Base-by-base conservation (phyloP, 2,888 invertebrate species). In the Plemyria rubiginata region DNA sequence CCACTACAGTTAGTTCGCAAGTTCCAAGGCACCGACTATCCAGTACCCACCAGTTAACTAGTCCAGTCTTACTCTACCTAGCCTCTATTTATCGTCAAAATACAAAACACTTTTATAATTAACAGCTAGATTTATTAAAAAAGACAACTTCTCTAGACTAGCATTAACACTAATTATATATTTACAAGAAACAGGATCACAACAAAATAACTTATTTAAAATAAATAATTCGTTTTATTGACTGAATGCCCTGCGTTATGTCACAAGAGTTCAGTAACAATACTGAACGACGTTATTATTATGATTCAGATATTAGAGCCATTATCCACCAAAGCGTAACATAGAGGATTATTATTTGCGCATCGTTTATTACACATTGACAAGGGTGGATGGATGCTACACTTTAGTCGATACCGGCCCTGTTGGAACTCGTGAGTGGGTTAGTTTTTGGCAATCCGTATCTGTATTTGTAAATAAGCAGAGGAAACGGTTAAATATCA, bases 151-250 rank as follows among this genome's bases (percentile, higher is more conserved):
- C 45, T 70, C 75, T 80, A 79, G 70, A 75, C 76, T 81, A 79
- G 68, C 74, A 75, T 72, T 78, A 76, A 74, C 46, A 68, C 73
- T 74, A 54, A 54, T 46, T 28, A 70, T 71, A 72, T 80, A 80
- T 80, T 78, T 80, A 80, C 80, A 80, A 58, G 56, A 60, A 62
- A 59, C n/a, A 65, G 32, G 51, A 86, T 87, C 82, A 88, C 86
- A 88, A 91, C 87, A 82, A 87, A 88, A 82, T 86, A 87, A 88
- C 82, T 86, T 88, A 88, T 77, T 75, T 70, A 28, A 80, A 80
- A 86, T 83, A 86, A 87, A 87, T 86, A 84, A 77, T 72, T 70
- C 75, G 8, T 72, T 72, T 67, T 66, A 68, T 70, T 72, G 71
- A 68, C 72, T 71, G 68, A 66, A 68, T 62, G 69, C 70, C 59